Evolutionary conservation across 2,113 vertebrate genomes (phyloP), one percentile per base, ranked within the genome.

Genomic region (Mungos mungo): DNA sequence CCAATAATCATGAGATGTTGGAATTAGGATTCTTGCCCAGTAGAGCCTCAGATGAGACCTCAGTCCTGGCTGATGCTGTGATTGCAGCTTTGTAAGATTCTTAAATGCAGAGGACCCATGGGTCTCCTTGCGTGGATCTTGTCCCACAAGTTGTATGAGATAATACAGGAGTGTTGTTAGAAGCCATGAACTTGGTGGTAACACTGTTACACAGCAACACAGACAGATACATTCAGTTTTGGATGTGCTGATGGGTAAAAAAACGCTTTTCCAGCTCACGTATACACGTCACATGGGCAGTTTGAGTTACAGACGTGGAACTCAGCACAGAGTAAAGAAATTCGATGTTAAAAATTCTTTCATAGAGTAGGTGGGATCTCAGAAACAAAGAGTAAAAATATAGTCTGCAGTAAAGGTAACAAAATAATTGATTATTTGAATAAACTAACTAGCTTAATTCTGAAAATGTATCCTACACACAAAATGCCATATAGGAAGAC

Each of bases 1-100:
- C 0, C 41, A 23, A 27, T 5, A 10, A 35, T 15, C 16, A 11
- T 0, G 12, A 77, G 4, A 60, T 16, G 16, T 29, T 21, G 0
- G 16, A 38, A 45, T 2, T 47, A 11, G 13, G 4, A 25, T 41
- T 47, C 31, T 29, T 54, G 16, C 45, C 2, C 7, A 72, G 3
- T 31, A 0, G 0, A 88, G 25, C 21, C n/a, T 94, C 45, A 60
- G 11, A 92, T n/a, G 38, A 83, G 19, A 93, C 14, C 33, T 84
- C 25, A 47, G 15, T 2, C 14, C 13, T 41, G 21, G 54, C 1
- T 27, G 31, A 90, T 63, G 57, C 31, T 12, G 54, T 69, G 10
- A 18, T 33, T 25, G 2, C 38, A 66, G 29, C 21, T 16, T 50
- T 11, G 0, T 16, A 35, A 79, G 16, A 35, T 23, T 21, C 69